Evolutionary conservation across 2,888 invertebrate species (phyloP), one percentile per base, ranked within the genome.

Genomic region (Plusia festucae): DNA sequence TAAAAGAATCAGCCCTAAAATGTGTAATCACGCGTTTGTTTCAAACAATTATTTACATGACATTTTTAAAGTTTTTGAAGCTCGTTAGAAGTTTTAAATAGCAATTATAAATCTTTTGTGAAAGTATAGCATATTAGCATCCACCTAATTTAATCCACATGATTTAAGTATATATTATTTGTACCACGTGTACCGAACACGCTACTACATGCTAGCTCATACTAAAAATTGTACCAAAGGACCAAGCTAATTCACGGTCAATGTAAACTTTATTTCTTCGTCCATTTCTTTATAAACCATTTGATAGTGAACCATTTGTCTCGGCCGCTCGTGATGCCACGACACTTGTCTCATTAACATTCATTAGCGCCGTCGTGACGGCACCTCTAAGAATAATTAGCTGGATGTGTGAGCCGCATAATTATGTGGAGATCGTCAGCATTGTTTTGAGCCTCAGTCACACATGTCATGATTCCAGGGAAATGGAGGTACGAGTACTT

Each of bases 341-440:
- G 46, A 49, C 46, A 20, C 46, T 40, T n/a, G n/a, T 30, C 46
- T 49, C 46, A 49, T 49, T 49, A 49, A 18, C 46, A 49, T 49
- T 49, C 20, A 20, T 49, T 49, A 49, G 46, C 18, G 20, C 18
- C 46, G 46, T 49, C 46, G 46, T 49, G 46, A 49, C 46, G 46
- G 18, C 46, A 49, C 18, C 46, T 20, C 32, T 24, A 44, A 22
- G 56, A 56, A 24, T 44, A 34, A 20, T 55, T 56, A 27, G 30
- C 49, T 27, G 27, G 49, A 49, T 16, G 27, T 18, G 57, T 49
- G 16, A 49, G 46, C 18, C 18, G 46, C 46, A 49, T 49, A 3
- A 49, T 49, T 49, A 49, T 20, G 18, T 20, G 46, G 16, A 18
- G 11, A 49, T 18, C 20, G 20, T 9, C 20, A 3, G 46, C 46